Base-by-base conservation (phyloP, 2,113 vertebrate genomes). In the Ia io region DNA sequence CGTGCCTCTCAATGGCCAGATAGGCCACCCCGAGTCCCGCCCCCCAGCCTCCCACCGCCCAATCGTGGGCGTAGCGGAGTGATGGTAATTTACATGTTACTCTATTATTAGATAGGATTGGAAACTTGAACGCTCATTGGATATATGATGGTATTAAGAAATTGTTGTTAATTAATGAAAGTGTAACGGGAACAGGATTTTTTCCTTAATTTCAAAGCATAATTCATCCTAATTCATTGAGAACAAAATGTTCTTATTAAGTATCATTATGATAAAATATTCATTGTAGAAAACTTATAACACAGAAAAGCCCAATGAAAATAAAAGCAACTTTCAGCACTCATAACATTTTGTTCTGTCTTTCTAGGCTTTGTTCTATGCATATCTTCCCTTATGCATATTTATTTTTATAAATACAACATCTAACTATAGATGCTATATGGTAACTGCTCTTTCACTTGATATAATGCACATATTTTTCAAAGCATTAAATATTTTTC, bases 131-230 rank as follows among this genome's bases (percentile, higher is more conserved):
- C 7, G 88, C 20, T 83, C n/a, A 30, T 44, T 93, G 67, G 65
- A 90, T 94, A 59, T 76, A 91, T 51, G 44, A 32, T 37, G 44
- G 49, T 77, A 71, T 88, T 88, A 82, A 94, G 77, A 94, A 92
- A 73, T 40, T 93, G 70, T 78, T 91, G 74, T 85, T 95, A 95
- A 88, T 96, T 91, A 97, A 94, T 94, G 86, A 96, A 89, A 95
- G 76, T 83, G 37, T 93, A 95, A 91, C 8, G 61, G 78, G 78
- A 93, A 85, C 59, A 93, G 47, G 28, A 82, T 44, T 84, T 90
- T 80, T 51, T 23, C 88, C 35, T 95, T 83, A 88, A 85, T 96
- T 92, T 94, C 71, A 83, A 87, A 88, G 77, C 51, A 94, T 88
- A 82, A 90, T 73, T 90, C 87, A 91, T 91, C 83, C 82, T 93